Evolutionary conservation across 1,140 invertebrate genomes (phyloP).

Genomic region (Ganaspis sp.): DNA sequence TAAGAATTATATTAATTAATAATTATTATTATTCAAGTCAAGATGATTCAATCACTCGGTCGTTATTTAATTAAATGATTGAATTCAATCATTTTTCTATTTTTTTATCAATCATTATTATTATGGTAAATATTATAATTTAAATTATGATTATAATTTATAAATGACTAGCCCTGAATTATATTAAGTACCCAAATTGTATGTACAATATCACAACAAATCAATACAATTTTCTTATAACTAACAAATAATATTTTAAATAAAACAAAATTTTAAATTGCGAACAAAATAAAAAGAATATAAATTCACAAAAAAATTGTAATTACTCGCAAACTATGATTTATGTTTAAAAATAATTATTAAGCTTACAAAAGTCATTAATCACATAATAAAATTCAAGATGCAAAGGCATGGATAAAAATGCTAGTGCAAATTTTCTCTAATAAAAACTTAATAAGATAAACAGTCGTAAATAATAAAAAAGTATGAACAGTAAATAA

Average conservation of each 20-base stretch:
- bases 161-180: not conserved
- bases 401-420: not conserved
- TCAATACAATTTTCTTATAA: not conserved
- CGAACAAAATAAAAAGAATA: too few species aligned
- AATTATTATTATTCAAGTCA: too few species aligned
- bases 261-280: too few species aligned
- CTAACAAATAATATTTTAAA: not conserved
- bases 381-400: not conserved
- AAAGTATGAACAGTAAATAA: too few species aligned
- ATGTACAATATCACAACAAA: constrained; percentile 10
- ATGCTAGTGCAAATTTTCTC: not conserved
- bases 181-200: not conserved
- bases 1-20: too few species aligned
- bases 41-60: too few species aligned
- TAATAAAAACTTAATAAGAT: not conserved
- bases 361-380: not conserved
- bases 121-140: too few species aligned
- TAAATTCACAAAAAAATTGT: too few species aligned
- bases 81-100: too few species aligned
- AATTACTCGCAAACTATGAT: not conserved
- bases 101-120: too few species aligned
- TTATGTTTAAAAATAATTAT: not conserved
- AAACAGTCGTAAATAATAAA: not conserved
- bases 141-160: not conserved
- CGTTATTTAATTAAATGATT: too few species aligned